These are phyloP conservation scores for Nothocercus julius DNA, from an alignment of 2,113 vertebrate genomes.

Conservation along the genomic window DNA sequence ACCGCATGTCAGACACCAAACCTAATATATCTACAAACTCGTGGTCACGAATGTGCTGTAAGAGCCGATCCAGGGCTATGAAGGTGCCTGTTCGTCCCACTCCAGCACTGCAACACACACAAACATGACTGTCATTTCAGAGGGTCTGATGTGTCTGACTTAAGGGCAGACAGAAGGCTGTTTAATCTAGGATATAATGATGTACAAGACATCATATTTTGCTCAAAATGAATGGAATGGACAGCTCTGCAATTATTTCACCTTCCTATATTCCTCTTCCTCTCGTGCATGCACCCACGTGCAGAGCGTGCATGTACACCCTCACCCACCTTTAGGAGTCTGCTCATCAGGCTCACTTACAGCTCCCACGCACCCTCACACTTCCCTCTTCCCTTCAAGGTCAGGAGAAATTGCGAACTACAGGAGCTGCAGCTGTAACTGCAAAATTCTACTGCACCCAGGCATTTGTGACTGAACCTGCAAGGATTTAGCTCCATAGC, in stretches of 20 bases:
- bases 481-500: neutral
- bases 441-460: neutral
- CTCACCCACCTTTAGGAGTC: neutral
- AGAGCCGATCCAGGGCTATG: constrained; percentile 92
- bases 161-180: neutral
- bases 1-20: constrained; percentile 93
- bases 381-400: neutral
- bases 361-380: neutral
- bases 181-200: neutral
- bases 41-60: constrained; percentile 94
- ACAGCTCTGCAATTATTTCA: neutral
- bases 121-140: fast-evolving
- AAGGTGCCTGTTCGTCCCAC: constrained; percentile 96
- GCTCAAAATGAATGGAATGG: neutral
- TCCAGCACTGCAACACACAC: constrained; percentile 83
- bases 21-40: constrained; percentile 93
- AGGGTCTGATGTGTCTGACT: fast-evolving
- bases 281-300: fast-evolving
- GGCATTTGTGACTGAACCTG: neutral
- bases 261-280: neutral
- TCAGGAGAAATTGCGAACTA: neutral
- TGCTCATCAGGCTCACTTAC: neutral
- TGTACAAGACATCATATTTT: fast-evolving
- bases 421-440: fast-evolving
- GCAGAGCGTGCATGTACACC: fast-evolving